phyloP scores from a whole-genome alignment of 2,113 vertebrate species.

The Myanophis thanlyinensis region DNA sequence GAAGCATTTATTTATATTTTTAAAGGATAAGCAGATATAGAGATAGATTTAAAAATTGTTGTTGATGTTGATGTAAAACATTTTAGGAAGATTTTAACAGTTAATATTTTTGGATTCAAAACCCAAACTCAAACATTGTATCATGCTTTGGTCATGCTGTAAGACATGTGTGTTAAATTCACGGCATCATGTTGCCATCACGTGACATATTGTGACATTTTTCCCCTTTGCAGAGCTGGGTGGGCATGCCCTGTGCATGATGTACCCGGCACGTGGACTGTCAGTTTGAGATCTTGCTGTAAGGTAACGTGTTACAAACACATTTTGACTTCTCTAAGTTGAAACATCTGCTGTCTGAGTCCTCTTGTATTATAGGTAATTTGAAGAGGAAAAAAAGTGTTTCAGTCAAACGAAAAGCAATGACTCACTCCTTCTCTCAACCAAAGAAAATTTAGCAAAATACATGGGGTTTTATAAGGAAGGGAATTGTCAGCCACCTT shows the following conservation, averaged over 20 bases:
- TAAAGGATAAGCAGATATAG: neutral
- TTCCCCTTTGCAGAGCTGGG: too few species aligned
- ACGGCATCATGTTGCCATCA: rapidly evolving
- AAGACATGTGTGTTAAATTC: too few species aligned
- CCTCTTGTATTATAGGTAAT: neutral
- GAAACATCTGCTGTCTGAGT: neutral
- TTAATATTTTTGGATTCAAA: neutral
- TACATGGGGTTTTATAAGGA: neutral
- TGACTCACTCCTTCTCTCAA: neutral
- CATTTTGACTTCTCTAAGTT: neutral
- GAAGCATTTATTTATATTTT: neutral
- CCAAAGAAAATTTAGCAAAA: neutral
- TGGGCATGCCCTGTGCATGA: too few species aligned
- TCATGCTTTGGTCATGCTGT: neutral
- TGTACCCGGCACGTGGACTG: rapidly evolving
- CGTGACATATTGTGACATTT: too few species aligned
- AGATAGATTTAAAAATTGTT: neutral
- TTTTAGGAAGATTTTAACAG: neutral
- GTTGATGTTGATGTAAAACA: neutral
- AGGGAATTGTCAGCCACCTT: neutral
- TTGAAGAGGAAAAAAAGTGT: neutral
- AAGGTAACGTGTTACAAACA: neutral
- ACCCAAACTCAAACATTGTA: neutral
- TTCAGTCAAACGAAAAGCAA: neutral
- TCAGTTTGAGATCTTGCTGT: neutral